Base-by-base conservation (phyloP, 2,113 vertebrate genomes). In the Ancistrus triradiatus region DNA sequence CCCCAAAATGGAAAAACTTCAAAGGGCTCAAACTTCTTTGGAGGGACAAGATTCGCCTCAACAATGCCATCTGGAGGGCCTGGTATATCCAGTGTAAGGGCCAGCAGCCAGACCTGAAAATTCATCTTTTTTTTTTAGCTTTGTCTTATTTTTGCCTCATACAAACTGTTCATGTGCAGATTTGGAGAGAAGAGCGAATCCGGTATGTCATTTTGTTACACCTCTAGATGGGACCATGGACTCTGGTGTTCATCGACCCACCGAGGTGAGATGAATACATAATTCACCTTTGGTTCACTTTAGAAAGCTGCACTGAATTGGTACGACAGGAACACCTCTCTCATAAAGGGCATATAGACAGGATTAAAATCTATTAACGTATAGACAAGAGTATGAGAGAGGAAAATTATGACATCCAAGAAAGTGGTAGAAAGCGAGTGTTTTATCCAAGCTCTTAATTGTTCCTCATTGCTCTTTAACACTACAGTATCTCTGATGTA, bases 1-100 rank as follows among this genome's bases (percentile, higher is more conserved):
- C 96, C 15, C 96, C 96, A 1, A 99, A 99, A 84, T 99, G 96
- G 96, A 99, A 99, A 80, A 99, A 98, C 77, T 99, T 99, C 77
- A 96, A 96, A 79, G 96, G 96, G 50, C 82, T 99, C 56, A 99
- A 99, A 72, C 88, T 99, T 53, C 90, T 97, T 59, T 98, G 96
- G 93, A 90, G 95, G 79, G 96, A 99, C 83, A 99, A 99, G 88
- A 99, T 99, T 78, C 94, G 96, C 52, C 92, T 99, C 72, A 99
- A 99, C 81, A 99, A 98, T 13, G 96, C 96, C 79, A 99, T 99
- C 86, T 99, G 96, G 96, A 90, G 96, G 81, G 96, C 96, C 3
- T 99, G 96, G 96, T 98, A 98, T 69, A 98, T 98, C 81, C 96
- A 99, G 66, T 98, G 96, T 99, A 86, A 94, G 95, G 83, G 27